Evolutionary conservation across 1,140 invertebrate species (phyloP).

Genomic region (Panagrolaimus sp.): DNA sequence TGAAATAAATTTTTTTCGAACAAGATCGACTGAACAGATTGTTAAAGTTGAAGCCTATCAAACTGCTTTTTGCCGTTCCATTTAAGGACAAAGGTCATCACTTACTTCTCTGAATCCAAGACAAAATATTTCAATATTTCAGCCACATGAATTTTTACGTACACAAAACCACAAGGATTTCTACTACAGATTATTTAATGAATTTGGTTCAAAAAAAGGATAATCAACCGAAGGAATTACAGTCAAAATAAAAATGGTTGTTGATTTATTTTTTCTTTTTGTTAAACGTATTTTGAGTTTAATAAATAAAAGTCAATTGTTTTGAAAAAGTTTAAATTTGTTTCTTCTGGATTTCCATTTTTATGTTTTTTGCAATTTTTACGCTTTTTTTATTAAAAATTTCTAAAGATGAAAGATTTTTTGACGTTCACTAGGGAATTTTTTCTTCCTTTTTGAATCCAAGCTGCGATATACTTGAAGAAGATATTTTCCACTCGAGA

Average conservation of each 20-base stretch:
- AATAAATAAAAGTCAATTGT: too few relatives aligned
- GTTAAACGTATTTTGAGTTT: background rate
- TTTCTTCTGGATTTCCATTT: background rate
- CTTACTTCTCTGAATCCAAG: conserved; percentile 20
- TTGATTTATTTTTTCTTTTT: conserved; percentile 1
- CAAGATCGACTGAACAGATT: conserved; percentile 39
- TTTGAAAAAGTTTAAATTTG: background rate
- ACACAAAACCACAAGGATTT: background rate
- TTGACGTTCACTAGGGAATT: too few relatives aligned
- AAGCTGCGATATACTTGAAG: too few relatives aligned
- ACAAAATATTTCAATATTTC: conserved; percentile 32
- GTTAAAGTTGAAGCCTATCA: conserved; percentile 38
- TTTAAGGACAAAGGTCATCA: conserved; percentile 45
- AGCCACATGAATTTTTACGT: conserved; percentile 29
- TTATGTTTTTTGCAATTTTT: background rate
- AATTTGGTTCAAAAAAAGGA: conserved; percentile 6
- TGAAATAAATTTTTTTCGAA: conserved; percentile 43
- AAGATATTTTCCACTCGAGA: too few relatives aligned
- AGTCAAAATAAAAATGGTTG: background rate
- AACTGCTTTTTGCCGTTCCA: conserved; percentile 35
- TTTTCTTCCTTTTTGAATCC: too few relatives aligned
- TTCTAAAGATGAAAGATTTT: background rate
- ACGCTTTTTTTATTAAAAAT: background rate
- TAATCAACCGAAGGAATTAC: background rate
- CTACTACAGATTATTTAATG: conserved; percentile 34